Percentiles rank a stretch among this genome's conserved stretches.
Conservation (phyloP, 1,140 invertebrate genomes). For the Maconellicoccus hirsutus region DNA sequence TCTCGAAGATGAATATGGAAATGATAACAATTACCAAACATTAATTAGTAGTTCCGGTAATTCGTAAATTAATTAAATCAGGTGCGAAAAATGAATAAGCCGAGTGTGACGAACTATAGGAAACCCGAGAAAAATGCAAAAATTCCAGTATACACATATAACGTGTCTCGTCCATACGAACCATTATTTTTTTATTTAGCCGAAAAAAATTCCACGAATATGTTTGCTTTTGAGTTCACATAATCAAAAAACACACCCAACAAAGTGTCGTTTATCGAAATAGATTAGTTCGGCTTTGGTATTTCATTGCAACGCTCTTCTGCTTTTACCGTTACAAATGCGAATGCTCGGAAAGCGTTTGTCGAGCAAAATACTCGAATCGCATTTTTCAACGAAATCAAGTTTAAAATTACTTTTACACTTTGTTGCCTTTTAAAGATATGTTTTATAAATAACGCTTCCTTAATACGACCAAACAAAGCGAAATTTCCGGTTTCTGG, state of each 20-base stretch:
- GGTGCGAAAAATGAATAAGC: not conserved
- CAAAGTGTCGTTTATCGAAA: not conserved
- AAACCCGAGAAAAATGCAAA: too few species aligned
- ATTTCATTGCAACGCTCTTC: not conserved
- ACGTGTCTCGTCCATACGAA: too few species aligned
- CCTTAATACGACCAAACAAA: not conserved
- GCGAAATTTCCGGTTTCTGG: conserved; percentile 2
- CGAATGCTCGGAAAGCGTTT: not conserved
- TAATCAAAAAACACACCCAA: not conserved
- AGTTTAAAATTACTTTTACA: conserved; percentile 10
- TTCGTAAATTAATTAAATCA: conserved; percentile 10
- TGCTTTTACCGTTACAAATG: not conserved
- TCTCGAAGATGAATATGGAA: not conserved
- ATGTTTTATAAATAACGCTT: conserved; percentile 1
- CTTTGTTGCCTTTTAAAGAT: not conserved
- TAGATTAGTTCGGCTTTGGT: not conserved
- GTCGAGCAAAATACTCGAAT: not conserved
- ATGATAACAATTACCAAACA: not conserved
- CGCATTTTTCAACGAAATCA: not conserved
- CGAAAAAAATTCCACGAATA: too few species aligned
- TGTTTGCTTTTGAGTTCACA: too few species aligned
- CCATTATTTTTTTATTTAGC: too few species aligned
- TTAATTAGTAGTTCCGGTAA: conserved; percentile 5
- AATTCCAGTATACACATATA: too few species aligned
- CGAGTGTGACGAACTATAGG: not conserved